Evolutionary conservation across 2,888 invertebrate species (phyloP).

Genomic region (Chymomyza fuscimana): DNA sequence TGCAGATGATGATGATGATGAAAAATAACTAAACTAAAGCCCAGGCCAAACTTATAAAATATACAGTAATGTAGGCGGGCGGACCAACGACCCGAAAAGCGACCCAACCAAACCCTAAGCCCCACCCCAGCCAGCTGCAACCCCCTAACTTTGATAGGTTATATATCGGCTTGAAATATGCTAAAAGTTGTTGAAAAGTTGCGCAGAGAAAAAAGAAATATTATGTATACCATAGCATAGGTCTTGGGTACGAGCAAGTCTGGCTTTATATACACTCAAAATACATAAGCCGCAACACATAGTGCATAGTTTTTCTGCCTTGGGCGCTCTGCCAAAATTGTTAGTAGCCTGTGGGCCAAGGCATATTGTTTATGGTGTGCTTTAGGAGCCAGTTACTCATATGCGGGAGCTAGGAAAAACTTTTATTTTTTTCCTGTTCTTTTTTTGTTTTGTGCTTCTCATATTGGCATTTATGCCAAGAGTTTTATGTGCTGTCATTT

Average conservation of each 20-base stretch:
- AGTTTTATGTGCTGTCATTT: slow-evolving; percentile 44
- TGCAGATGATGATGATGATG: slow-evolving; percentile 29
- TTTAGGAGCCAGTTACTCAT: slow-evolving; percentile 8
- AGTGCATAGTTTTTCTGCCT: slow-evolving; percentile 31
- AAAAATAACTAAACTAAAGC: slow-evolving; percentile 58
- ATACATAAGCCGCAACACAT: slow-evolving; percentile 20
- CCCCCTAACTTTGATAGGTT: slow-evolving; percentile 9
- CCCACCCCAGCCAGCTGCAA: background rate
- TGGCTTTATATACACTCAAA: slow-evolving; percentile 18
- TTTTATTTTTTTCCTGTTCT: background rate
- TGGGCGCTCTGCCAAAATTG: slow-evolving; percentile 34
- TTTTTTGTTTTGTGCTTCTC: background rate
- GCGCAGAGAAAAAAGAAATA: slow-evolving; percentile 24
- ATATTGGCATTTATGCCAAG: slow-evolving; percentile 41
- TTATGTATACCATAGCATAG: background rate
- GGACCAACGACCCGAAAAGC: background rate
- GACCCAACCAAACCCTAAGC: background rate
- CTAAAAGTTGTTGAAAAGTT: slow-evolving; percentile 65
- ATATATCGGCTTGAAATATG: slow-evolving; percentile 51
- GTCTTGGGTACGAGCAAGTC: slow-evolving; percentile 19
- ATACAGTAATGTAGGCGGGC: slow-evolving; percentile 56
- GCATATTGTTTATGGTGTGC: slow-evolving; percentile 29
- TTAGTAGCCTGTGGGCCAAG: slow-evolving; percentile 20
- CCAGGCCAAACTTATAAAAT: slow-evolving; percentile 52
- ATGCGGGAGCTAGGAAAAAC: background rate